A percentile compares a stretch with the other conserved stretches of the same genome.
Evolutionary conservation across 2,888 invertebrate genomes (phyloP).

Genomic region (Drosophila suboccidentalis): DNA sequence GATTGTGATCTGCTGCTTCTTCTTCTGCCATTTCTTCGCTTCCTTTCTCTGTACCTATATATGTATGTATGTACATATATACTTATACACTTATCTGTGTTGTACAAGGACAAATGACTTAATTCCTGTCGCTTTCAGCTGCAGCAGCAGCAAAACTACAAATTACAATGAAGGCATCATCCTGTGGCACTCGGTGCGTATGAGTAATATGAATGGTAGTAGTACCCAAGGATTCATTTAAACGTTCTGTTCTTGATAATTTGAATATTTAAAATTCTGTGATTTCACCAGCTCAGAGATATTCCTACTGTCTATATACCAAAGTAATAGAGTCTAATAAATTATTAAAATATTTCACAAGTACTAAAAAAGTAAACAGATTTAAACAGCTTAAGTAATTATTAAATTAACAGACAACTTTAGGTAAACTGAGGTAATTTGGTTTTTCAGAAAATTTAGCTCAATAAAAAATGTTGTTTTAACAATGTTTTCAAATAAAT

Average conservation of each 20-base stretch:
- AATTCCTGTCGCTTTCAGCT: conserved; percentile 73
- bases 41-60: not conserved
- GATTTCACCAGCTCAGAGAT: no score
- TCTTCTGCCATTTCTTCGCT: not conserved
- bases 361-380: no score
- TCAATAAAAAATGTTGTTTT: no score
- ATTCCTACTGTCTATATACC: not conserved
- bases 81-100: conserved; percentile 54
- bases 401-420: no score
- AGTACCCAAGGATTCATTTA: conserved; percentile 10
- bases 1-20: conserved; percentile 9
- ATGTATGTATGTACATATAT: not conserved
- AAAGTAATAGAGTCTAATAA: not conserved
- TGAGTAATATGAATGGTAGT: conserved; percentile 3
- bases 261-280: not conserved
- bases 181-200: conserved; percentile 13
- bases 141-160: conserved; percentile 22
- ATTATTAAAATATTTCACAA: no score
- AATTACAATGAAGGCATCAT: conserved; percentile 39
- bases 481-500: not conserved
- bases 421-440: no score
- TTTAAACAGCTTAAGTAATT: no score
- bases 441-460: no score
- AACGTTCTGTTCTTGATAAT: conserved; percentile 2
- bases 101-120: conserved; percentile 82